Evolutionary conservation across 2,797 vertebrate genomes (phyloP), one percentile per base, ranked within the genome.

Genomic region (Pseudomugil tenellus): DNA sequence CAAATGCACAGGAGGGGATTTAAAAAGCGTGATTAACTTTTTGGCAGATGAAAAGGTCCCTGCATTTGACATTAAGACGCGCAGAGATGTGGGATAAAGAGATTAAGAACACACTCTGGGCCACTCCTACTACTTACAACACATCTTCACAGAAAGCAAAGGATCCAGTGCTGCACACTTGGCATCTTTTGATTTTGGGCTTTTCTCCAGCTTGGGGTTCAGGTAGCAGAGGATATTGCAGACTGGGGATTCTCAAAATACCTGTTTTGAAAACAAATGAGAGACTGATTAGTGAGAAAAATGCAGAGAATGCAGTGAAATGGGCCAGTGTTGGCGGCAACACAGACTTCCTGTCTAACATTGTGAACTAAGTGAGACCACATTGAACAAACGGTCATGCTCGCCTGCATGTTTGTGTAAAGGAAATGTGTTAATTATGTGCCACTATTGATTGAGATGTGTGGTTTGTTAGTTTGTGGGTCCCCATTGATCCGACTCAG

Each of bases 71-170:
- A 82, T 69, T 89, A 84, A 88, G 78, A 70, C 79, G 70, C 54
- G 39, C 39, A 63, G 78, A 80, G 72, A 83, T 84, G 81, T 49
- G 61, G 70, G 86, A 89, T 92, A 85, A 93, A 85, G 72, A 82
- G 91, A 92, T 93, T 91, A 91, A 75, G 82, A 67, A 58, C 75
- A 82, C 76, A 60, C 72, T 81, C 70, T 7, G 19, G 77, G 76
- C 66, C 73, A 80, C 79, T 87, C 82, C 84, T 76, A 66, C 71
- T 70, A 67, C 75, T 86, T 81, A 74, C 75, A 79, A 87, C 83
- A 70, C 85, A 69, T 58, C 61, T 79, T 48, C 19, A 12, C 58
- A 58, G 77, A 63, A 63, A 46, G 56, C 60, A 77, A 39, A 48
- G 19, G 51, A 68, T 63, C 58, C 56, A 31, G 32, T 46, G 37